Percentiles rank a stretch among this genome's conserved stretches.
Evolutionary conservation across 92 coral and sea anemone species (phyloP).

Genomic region (Chrysogorgia sp.): DNA sequence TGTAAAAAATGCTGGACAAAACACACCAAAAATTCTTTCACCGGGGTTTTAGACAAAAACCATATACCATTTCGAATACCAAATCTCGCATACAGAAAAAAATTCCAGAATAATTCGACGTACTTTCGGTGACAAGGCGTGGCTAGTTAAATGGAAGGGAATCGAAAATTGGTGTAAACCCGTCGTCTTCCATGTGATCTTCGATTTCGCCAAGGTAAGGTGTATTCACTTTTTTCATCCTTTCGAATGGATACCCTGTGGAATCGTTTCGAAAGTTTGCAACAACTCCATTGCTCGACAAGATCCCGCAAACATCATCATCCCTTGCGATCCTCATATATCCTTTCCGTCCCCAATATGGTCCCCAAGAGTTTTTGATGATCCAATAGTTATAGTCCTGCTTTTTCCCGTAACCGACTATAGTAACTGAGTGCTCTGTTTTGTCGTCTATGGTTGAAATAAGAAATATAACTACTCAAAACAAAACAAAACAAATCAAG

Average conservation of each 20-base stretch:
- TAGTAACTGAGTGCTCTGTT: conserved; percentile 80
- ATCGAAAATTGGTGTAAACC: conserved; percentile 9
- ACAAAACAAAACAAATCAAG: not conserved
- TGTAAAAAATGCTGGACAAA: too few relatives aligned
- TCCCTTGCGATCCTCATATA: conserved; percentile 71
- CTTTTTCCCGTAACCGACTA: conserved; percentile 81
- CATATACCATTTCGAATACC: not conserved
- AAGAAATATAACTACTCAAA: not conserved
- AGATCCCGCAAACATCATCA: conserved; percentile 82
- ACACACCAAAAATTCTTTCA: too few relatives aligned
- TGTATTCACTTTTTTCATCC: conserved; percentile 56
- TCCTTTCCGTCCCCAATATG: conserved; percentile 88
- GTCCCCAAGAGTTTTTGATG: conserved; percentile 94
- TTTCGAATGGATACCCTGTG: conserved; percentile 67
- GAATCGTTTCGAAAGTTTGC: conserved; percentile 59
- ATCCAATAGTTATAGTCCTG: conserved; percentile 74
- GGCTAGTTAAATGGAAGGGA: conserved; percentile 13
- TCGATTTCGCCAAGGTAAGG: not conserved
- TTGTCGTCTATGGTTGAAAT: conserved; percentile 54
- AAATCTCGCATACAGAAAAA: not conserved
- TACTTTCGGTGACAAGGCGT: not conserved
- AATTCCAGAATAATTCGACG: not conserved
- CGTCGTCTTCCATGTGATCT: not conserved
- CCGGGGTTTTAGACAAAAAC: too few relatives aligned
- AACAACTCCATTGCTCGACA: conserved; percentile 79